Conservation (phyloP, 2,888 invertebrate species). For the Zootermopsis nevadensis region DNA sequence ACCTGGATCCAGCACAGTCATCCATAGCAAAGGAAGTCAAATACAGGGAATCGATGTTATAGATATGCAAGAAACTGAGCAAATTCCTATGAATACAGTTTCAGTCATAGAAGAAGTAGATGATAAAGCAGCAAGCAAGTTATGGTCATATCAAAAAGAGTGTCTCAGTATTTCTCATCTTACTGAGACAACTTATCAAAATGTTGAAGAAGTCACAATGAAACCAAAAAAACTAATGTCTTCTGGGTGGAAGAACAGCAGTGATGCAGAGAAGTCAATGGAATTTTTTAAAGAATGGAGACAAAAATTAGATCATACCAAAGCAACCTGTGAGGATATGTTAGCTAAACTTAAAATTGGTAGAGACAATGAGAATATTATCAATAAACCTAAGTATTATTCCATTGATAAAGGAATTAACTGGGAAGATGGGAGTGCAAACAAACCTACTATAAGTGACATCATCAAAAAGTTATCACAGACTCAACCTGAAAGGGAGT, state of each 20-base stretch:
- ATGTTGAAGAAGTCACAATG: background rate
- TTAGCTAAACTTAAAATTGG: constrained; percentile 40
- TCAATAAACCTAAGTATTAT: constrained; percentile 33
- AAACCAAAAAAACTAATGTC: constrained; percentile 11
- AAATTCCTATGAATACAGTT: too few species aligned
- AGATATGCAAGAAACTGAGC: background rate
- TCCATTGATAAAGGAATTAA: constrained; percentile 35
- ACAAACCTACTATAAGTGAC: constrained; percentile 45
- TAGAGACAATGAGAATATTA: constrained; percentile 32
- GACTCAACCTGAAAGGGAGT: constrained; percentile 35
- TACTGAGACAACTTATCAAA: background rate
- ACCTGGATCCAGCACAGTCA: background rate
- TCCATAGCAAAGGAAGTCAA: background rate
- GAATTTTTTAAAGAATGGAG: constrained; percentile 44
- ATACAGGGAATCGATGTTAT: background rate
- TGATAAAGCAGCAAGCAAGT: background rate
- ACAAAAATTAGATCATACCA: constrained; percentile 41
- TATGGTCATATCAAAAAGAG: background rate
- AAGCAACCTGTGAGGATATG: constrained; percentile 45
- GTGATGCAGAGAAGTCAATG: constrained; percentile 41
- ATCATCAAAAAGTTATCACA: constrained; percentile 45
- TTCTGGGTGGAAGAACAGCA: constrained; percentile 39
- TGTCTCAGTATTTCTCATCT: background rate
- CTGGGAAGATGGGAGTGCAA: constrained; percentile 38
- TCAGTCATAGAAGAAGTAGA: background rate